Conservation (phyloP, 2,113 vertebrate genomes). For the Charadrius vociferus region DNA sequence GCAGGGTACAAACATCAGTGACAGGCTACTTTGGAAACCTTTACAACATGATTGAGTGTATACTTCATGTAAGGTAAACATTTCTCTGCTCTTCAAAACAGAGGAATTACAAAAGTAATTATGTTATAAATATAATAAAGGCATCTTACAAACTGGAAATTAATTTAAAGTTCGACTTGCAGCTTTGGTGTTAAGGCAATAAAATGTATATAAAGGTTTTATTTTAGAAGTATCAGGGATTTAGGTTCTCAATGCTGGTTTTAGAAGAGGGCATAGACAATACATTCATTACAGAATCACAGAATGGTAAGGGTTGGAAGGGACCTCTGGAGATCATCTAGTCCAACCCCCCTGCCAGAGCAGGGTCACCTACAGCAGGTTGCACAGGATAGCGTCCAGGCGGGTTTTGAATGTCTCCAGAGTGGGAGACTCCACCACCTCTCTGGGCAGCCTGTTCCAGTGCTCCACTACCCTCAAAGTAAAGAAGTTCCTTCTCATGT, state of each 20-base stretch:
- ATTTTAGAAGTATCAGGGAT: not conserved
- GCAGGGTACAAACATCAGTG: not conserved
- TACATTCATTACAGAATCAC: too few relatives aligned
- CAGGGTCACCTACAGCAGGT: too few relatives aligned
- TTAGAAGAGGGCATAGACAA: not conserved
- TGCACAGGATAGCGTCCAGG: too few relatives aligned
- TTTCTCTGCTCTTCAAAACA: not conserved
- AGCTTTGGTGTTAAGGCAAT: not conserved
- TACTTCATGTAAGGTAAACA: not conserved
- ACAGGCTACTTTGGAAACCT: not conserved
- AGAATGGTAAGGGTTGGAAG: too few relatives aligned
- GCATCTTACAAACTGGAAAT: not conserved
- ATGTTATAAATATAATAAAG: not conserved
- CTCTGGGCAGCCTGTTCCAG: too few relatives aligned
- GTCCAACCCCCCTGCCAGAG: too few relatives aligned
- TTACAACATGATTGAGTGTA: not conserved
- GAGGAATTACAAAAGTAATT: not conserved
- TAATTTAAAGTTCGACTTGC: not conserved
- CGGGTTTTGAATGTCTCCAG: too few relatives aligned
- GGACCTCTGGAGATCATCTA: too few relatives aligned
- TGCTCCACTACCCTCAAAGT: too few relatives aligned
- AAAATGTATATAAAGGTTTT: not conserved
- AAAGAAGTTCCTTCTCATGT: too few relatives aligned
- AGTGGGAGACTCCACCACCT: too few relatives aligned
- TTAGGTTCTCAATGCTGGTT: not conserved